Evolutionary conservation across 2,797 vertebrate genomes (phyloP).

Genomic region (Sarcophilus harrisii): DNA sequence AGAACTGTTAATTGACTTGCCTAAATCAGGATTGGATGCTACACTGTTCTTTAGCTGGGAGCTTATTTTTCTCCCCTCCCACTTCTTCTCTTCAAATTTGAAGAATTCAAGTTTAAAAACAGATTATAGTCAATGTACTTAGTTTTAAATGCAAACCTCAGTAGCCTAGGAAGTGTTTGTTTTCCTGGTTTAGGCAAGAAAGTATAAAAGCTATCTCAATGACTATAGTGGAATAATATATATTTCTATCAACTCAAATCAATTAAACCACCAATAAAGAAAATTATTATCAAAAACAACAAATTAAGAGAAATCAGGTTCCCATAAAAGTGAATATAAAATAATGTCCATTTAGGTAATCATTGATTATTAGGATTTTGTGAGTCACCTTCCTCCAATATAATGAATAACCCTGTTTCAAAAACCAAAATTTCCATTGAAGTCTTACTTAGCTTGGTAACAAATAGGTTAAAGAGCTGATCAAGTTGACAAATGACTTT

Average conservation of each 20-base stretch:
- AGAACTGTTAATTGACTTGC: neutral
- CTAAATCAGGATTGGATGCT: neutral
- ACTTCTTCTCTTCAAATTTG: neutral
- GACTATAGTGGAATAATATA: neutral
- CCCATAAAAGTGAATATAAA: constrained; percentile 38
- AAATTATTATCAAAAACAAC: constrained; percentile 4
- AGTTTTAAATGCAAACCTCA: neutral
- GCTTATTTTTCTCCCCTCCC: neutral
- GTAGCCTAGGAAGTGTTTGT: neutral
- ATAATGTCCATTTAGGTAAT: constrained; percentile 50
- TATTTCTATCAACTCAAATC: constrained; percentile 28
- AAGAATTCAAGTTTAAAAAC: neutral
- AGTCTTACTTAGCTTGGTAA: constrained; percentile 50
- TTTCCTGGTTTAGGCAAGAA: neutral
- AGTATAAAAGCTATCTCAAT: neutral
- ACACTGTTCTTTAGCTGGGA: neutral
- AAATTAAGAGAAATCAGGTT: neutral
- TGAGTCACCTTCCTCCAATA: constrained; percentile 43
- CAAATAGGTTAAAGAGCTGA: constrained; percentile 61
- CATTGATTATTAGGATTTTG: constrained; percentile 36
- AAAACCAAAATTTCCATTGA: constrained; percentile 42
- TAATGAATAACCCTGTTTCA: constrained; percentile 56
- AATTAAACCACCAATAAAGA: constrained; percentile 30
- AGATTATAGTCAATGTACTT: neutral
- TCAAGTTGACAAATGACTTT: constrained; percentile 63